These are phyloP conservation scores for Sardina pilchardus DNA, from an alignment of 2,113 vertebrate genomes.

Conservation along the genomic window DNA sequence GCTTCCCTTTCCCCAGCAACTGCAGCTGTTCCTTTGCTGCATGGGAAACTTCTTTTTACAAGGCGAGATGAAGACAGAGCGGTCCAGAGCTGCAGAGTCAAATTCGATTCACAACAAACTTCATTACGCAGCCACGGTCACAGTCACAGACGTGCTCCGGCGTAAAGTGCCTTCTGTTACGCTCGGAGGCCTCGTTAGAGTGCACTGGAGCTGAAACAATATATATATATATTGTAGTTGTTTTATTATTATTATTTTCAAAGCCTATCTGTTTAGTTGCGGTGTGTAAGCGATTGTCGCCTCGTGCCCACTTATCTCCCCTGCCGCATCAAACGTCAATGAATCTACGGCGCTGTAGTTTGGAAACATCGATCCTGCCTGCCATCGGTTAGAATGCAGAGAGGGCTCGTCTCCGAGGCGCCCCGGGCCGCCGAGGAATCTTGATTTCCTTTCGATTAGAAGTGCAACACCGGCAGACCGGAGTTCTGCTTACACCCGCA, in stretches of 20 bases:
- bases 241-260: no score
- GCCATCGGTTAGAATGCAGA: slow-evolving; percentile 41
- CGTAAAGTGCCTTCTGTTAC: slow-evolving; percentile 24
- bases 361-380: slow-evolving; percentile 39
- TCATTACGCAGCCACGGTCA: background rate
- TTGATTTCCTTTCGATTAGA: slow-evolving; percentile 55
- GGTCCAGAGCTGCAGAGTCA: background rate
- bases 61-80: background rate
- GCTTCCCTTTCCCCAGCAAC: background rate
- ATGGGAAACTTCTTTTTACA: background rate
- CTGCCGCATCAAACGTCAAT: background rate
- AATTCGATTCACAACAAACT: slow-evolving; percentile 38
- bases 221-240: background rate
- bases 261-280: background rate
- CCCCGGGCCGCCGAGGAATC: slow-evolving; percentile 27
- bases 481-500: slow-evolving; percentile 56
- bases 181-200: slow-evolving; percentile 29
- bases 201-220: slow-evolving; percentile 39
- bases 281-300: slow-evolving; percentile 38
- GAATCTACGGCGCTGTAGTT: background rate
- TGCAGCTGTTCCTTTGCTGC: background rate
- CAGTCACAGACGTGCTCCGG: slow-evolving; percentile 24
- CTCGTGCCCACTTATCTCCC: background rate
- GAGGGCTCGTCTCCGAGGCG: slow-evolving; percentile 29
- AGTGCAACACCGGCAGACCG: slow-evolving; percentile 54